Percentiles rank a stretch among this genome's conserved stretches.
phyloP scores from a whole-genome alignment of 1,140 invertebrate genomes.

The Neotoxoptera formosana region DNA sequence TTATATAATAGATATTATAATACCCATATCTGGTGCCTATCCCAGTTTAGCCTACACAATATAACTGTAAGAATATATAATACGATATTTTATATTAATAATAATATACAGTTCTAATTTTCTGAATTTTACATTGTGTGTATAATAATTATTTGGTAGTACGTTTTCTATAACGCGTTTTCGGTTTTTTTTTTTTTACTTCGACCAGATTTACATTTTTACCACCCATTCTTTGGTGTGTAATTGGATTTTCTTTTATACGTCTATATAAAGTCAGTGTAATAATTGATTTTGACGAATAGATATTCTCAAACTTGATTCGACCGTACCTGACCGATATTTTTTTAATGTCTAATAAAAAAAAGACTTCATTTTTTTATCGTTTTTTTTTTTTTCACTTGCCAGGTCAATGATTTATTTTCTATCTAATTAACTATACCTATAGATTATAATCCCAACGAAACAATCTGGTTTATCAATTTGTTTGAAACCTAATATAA shows the following conservation, averaged over 20 bases:
- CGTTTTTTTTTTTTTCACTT: not conserved
- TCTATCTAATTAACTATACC: not conserved
- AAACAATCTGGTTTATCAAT: not conserved
- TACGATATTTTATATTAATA: not conserved
- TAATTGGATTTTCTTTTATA: not conserved
- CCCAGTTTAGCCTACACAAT: not conserved
- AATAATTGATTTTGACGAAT: constrained; percentile 4
- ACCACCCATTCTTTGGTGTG: not conserved
- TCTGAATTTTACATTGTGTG: not conserved
- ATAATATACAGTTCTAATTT: not conserved
- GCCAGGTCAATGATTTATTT: not conserved
- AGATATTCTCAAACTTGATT: not conserved
- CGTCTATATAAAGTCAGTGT: not conserved
- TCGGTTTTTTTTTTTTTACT: not conserved
- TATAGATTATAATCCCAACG: not conserved
- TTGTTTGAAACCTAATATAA: not conserved
- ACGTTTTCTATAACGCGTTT: not conserved
- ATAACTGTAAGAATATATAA: not conserved
- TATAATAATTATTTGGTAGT: not conserved
- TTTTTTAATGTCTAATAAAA: not conserved
- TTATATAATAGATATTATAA: constrained; percentile 7
- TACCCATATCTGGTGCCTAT: not conserved
- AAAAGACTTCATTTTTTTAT: not conserved
- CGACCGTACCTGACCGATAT: not conserved
- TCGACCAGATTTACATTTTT: not conserved